A percentile compares a stretch with the other conserved stretches of the same genome.
Evolutionary conservation across 2,797 vertebrate species (phyloP).

Genomic region (Xenopus petersii): DNA sequence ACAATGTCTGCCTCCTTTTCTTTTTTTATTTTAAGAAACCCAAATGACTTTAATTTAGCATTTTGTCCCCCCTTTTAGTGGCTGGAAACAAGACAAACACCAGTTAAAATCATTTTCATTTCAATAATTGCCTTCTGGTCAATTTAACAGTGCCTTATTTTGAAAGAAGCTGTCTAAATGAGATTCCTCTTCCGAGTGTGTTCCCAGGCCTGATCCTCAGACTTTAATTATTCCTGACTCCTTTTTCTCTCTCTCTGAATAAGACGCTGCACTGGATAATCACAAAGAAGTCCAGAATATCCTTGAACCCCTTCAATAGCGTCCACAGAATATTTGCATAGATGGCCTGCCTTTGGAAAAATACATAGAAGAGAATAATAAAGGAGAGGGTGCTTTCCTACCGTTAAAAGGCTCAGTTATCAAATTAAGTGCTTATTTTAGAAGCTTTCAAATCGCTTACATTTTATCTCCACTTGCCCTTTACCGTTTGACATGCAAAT

Average conservation of each 20-base stretch:
- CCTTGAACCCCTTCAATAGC: constrained; percentile 97
- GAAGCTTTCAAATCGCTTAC: constrained; percentile 81
- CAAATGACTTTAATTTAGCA: constrained; percentile 71
- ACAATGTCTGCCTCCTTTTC: neutral
- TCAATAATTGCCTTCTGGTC: constrained; percentile 96
- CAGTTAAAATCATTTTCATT: constrained; percentile 98
- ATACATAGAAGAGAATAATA: constrained; percentile 71
- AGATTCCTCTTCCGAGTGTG: constrained; percentile 89
- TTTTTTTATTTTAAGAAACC: constrained; percentile 51
- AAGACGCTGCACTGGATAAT: constrained; percentile 98
- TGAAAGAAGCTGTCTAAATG: constrained; percentile 86
- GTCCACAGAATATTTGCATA: constrained; percentile 97
- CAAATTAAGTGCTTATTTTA: constrained; percentile 86
- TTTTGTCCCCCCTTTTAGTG: constrained; percentile 60
- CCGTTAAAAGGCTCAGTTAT: constrained; percentile 77
- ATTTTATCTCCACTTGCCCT: constrained; percentile 83
- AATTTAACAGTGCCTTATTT: constrained; percentile 93
- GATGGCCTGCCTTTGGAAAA: constrained; percentile 80
- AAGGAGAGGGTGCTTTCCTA: constrained; percentile 82
- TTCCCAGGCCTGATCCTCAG: constrained; percentile 88
- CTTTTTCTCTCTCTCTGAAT: constrained; percentile 75
- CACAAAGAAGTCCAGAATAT: constrained; percentile 99
- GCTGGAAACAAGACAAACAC: constrained; percentile 82
- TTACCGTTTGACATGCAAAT: constrained; percentile 98
- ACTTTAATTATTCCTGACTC: constrained; percentile 95